These are phyloP conservation scores for Heliconius cydno DNA, from an alignment of 2,888 invertebrate genomes.

Conservation along the genomic window DNA sequence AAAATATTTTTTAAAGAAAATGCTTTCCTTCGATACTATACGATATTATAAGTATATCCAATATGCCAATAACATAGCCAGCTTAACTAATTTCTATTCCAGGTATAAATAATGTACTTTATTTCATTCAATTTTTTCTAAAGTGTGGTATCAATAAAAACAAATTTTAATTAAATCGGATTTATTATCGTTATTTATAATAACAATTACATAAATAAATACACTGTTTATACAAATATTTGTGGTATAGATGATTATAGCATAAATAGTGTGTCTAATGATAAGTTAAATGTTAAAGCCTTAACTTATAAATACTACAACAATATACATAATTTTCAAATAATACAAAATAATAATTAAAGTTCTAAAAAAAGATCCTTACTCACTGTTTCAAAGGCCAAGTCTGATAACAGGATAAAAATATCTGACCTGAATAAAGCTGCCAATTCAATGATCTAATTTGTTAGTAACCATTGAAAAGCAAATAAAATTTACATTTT, in stretches of 20 bases:
- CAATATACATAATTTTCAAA: neutral
- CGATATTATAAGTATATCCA: no score
- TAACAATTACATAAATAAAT: neutral
- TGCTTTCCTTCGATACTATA: no score
- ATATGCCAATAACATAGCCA: no score
- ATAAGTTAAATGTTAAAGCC: neutral
- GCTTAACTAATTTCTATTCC: no score
- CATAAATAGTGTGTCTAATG: neutral
- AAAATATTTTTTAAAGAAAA: no score
- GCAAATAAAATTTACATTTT: slow-evolving; percentile 4
- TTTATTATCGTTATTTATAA: slow-evolving; percentile 7
- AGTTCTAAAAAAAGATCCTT: slow-evolving; percentile 20
- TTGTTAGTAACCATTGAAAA: slow-evolving; percentile 31
- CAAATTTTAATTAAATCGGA: neutral
- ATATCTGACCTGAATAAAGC: slow-evolving; percentile 36
- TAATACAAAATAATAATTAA: neutral
- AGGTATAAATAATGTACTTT: no score
- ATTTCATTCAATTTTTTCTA: neutral
- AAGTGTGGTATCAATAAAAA: neutral
- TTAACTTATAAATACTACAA: neutral
- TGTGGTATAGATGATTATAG: neutral
- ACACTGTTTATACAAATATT: slow-evolving; percentile 12
- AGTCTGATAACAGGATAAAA: slow-evolving; percentile 32
- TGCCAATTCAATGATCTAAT: slow-evolving; percentile 36
- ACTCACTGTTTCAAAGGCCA: slow-evolving; percentile 26